Percentiles rank a stretch among this genome's conserved stretches.
These are phyloP conservation scores for Choloepus hoffmanni DNA, from an alignment of 2,113 vertebrate genomes.

Conservation along the genomic window DNA sequence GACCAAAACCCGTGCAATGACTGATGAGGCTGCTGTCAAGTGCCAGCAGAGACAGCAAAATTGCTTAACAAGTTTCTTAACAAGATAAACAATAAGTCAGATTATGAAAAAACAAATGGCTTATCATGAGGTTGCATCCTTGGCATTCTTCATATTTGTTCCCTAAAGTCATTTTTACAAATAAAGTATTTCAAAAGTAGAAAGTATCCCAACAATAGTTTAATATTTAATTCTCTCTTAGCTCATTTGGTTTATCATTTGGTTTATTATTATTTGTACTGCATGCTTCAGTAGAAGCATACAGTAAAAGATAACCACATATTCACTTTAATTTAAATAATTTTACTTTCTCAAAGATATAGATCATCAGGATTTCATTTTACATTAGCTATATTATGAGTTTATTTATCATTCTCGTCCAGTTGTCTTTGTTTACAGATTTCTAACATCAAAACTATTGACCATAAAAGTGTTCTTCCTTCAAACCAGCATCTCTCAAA, in stretches of 20 bases:
- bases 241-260: not conserved
- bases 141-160: constrained; percentile 70
- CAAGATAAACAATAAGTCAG: constrained; percentile 75
- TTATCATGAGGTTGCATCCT: constrained; percentile 67
- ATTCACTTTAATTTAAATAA: constrained; percentile 6
- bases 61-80: constrained; percentile 80
- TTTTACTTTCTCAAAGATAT: not conserved
- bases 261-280: too few relatives aligned
- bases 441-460: not conserved
- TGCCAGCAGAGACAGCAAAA: constrained; percentile 79
- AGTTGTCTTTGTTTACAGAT: not conserved
- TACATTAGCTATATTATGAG: not conserved
- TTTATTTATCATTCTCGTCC: not conserved
- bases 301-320: not conserved
- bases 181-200: constrained; percentile 39
- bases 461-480: not conserved
- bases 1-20: constrained; percentile 73
- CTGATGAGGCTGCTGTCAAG: constrained; percentile 82
- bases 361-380: not conserved
- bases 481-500: not conserved
- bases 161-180: constrained; percentile 76
- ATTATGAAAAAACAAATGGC: constrained; percentile 68
- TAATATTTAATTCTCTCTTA: constrained; percentile 34
- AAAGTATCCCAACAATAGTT: not conserved
- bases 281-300: too few relatives aligned